Percentiles rank a stretch among this genome's conserved stretches.
These are phyloP conservation scores for Taenioides sp. DNA, from an alignment of 2,797 vertebrate species.

Conservation along the genomic window DNA sequence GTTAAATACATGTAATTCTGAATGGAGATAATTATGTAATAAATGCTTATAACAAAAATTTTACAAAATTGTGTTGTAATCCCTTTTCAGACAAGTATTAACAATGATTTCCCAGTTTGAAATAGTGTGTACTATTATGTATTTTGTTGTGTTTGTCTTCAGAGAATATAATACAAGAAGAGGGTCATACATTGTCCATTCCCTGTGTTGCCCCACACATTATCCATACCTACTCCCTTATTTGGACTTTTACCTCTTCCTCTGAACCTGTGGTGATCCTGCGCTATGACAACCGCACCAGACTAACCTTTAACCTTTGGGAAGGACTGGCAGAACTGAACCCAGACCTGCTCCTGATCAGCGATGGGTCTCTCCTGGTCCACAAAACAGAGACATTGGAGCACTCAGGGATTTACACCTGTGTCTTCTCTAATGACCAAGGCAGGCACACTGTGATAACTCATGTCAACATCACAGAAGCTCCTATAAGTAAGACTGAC, in stretches of 20 bases:
- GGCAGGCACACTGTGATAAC: conserved; percentile 68
- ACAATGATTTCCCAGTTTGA: neutral
- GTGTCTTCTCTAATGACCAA: conserved; percentile 69
- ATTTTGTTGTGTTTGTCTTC: conserved; percentile 21
- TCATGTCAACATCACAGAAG: conserved; percentile 70
- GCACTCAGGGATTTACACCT: conserved; percentile 74
- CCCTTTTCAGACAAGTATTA: too few relatives aligned
- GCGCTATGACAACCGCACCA: conserved; percentile 71
- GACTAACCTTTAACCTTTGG: conserved; percentile 65
- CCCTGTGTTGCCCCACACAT: conserved; percentile 68
- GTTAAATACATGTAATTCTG: neutral
- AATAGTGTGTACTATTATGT: neutral
- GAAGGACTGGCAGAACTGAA: conserved; percentile 69
- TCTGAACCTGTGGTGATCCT: conserved; percentile 64
- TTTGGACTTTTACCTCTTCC: conserved; percentile 70
- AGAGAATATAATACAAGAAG: conserved; percentile 59
- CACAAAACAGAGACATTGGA: conserved; percentile 56
- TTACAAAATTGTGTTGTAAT: too few relatives aligned
- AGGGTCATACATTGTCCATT: conserved; percentile 63
- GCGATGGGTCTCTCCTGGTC: conserved; percentile 75
- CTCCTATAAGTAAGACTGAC: conserved; percentile 63
- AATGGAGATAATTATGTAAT: too few relatives aligned
- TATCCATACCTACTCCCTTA: conserved; percentile 75
- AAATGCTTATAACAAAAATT: too few relatives aligned
- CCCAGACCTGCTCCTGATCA: conserved; percentile 59